A percentile compares a stretch with the other conserved stretches of the same genome.
phyloP scores from a whole-genome alignment of 2,113 vertebrate species.

The Pteronura brasiliensis region DNA sequence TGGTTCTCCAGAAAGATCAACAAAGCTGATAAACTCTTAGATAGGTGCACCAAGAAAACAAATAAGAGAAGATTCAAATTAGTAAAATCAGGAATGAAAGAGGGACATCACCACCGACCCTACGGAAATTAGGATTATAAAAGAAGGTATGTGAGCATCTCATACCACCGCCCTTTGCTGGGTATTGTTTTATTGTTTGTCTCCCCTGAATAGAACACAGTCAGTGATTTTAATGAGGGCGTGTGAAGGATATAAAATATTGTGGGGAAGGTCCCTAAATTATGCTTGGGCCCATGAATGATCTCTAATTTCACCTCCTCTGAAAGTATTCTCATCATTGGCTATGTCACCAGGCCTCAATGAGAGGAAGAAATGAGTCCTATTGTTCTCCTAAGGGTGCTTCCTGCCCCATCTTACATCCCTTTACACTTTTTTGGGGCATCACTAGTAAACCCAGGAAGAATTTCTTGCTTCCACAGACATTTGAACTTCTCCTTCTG shows the following conservation, averaged over 20 bases:
- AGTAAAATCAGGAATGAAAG: not conserved
- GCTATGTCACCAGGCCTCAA: not conserved
- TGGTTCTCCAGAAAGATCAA: conserved; percentile 19
- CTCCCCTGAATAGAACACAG: not conserved
- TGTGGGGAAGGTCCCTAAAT: not conserved
- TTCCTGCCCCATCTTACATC: not conserved
- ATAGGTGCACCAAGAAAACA: not conserved
- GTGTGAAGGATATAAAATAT: not conserved
- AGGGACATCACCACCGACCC: not conserved
- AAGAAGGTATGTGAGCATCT: not conserved
- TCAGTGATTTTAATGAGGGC: not conserved
- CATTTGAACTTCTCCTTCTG: not conserved
- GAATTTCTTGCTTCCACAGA: not conserved
- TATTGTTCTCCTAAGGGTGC: not conserved
- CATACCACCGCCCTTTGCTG: not conserved
- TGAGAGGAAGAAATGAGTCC: not conserved
- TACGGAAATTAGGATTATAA: not conserved
- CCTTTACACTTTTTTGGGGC: not conserved
- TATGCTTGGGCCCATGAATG: not conserved
- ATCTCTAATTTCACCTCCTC: not conserved
- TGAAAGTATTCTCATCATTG: not conserved
- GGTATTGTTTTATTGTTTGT: not conserved
- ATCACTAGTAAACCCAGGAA: not conserved
- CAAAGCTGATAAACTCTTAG: not conserved
- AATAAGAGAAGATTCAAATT: not conserved